These are phyloP conservation scores for Chiridota heheva DNA, from an alignment of 35 echinoderm and acorn worm species.

Conservation along the genomic window DNA sequence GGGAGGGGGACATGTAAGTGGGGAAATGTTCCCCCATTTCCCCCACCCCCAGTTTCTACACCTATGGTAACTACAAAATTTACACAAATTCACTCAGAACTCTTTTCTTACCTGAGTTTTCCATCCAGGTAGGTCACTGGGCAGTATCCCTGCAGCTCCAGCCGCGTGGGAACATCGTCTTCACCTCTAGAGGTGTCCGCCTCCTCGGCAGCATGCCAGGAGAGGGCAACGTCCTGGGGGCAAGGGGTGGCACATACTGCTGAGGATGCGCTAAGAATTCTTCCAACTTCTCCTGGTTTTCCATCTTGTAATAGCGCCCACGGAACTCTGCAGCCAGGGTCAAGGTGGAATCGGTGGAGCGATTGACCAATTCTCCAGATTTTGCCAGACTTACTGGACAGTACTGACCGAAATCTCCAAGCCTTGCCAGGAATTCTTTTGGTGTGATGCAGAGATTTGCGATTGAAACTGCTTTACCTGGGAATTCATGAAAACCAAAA, in stretches of 20 bases:
- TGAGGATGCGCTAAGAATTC: conserved; percentile 83
- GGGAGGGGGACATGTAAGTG: too few species aligned
- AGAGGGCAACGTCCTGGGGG: conserved; percentile 71
- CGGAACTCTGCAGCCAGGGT: conserved; percentile 88
- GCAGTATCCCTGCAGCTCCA: conserved; percentile 94
- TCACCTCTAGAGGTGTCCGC: conserved; percentile 75
- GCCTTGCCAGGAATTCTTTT: conserved; percentile 80
- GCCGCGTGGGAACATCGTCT: conserved; percentile 94
- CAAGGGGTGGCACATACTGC: conserved; percentile 84
- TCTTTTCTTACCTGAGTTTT: conserved; percentile 65
- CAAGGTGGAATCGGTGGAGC: conserved; percentile 61
- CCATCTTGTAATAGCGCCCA: conserved; percentile 97
- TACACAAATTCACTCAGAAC: too few species aligned
- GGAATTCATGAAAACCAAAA: not conserved
- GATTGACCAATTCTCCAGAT: conserved; percentile 82
- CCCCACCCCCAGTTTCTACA: too few species aligned
- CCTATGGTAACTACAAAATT: too few species aligned
- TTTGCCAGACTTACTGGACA: conserved; percentile 95
- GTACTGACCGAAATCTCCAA: conserved; percentile 94
- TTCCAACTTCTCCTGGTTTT: conserved; percentile 63
- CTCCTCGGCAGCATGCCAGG: conserved; percentile 70
- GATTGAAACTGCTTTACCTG: conserved; percentile 96
- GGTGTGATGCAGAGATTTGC: conserved; percentile 93
- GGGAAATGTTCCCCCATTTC: too few species aligned
- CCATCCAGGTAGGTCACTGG: conserved; percentile 94